Base-by-base conservation (phyloP, 2,113 vertebrate genomes). In the Pyrgilauda ruficollis region DNA sequence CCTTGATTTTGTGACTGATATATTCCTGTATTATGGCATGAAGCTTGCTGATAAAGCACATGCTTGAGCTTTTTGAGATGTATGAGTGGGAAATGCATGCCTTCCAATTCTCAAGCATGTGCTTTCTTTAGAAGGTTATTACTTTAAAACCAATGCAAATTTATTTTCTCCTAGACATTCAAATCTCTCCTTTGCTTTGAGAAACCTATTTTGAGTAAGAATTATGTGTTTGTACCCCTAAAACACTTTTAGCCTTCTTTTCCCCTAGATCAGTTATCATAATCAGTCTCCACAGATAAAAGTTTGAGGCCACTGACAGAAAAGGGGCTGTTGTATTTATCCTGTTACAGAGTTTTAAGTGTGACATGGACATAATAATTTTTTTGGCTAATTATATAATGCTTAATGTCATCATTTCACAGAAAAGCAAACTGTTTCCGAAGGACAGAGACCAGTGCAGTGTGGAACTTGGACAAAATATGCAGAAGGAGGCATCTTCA, bases 391-490 rank as follows among this genome's bases (percentile, higher is more conserved):
- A 76, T 79, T 77, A 43, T 80, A 33, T 69, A 63, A 93, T 84
- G 24, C 55, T 87, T 95, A 59, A 84, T 96, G 7, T 94, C 31
- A 74, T 96, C 7, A 13, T 89, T 96, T 93, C 93, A 30, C 93
- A 99, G 99, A 98, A 97, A 99, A 99, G 97, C 97, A 98, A 97
- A 98, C 98, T 97, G 98, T 98, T 95, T 98, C 99, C 87, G 99
- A 99, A 97, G 98, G 99, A 69, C 99, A 99, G 98, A 99, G 99
- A 95, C 98, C 98, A 89, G 98, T 99, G 91, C 99, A 99, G 97
- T 99, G 99, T 97, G 99, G 99, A 96, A 98, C 98, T 67, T 99
- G 99, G 99, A 99, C 99, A 94, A 99, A 99, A 95, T 98, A 99
- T 98, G 91, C 98, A 93, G 98, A 99, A 92, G 99, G 99, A 97